A percentile compares a stretch with the other conserved stretches of the same genome.
These are phyloP conservation scores for Hydrozoanthus tunicans DNA, from an alignment of 64 coral and sea anemone species.

Conservation along the genomic window DNA sequence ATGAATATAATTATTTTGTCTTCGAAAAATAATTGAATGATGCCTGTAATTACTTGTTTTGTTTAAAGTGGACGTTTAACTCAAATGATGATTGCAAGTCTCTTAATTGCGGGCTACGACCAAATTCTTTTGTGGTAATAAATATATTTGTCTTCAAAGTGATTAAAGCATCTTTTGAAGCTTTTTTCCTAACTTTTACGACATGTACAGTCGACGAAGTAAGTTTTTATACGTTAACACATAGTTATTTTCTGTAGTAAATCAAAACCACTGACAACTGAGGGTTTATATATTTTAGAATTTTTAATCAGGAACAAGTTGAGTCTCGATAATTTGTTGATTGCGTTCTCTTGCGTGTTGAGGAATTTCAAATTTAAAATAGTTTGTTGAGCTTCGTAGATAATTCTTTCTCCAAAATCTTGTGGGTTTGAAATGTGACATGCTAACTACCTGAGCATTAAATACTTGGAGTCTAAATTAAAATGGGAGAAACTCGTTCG, in stretches of 20 bases:
- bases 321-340: too few relatives aligned
- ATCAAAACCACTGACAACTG: too few relatives aligned
- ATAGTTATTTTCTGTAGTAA: too few relatives aligned
- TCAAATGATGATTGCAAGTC: neutral
- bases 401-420: too few relatives aligned
- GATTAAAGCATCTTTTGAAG: neutral
- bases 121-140: neutral
- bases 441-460: neutral
- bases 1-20: neutral
- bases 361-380: too few relatives aligned
- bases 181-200: neutral
- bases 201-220: neutral
- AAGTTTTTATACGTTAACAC: too few relatives aligned
- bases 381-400: too few relatives aligned
- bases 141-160: neutral
- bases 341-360: too few relatives aligned
- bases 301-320: too few relatives aligned
- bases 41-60: neutral
- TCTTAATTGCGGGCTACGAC: neutral
- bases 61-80: neutral
- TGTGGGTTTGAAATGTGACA: neutral
- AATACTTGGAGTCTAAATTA: neutral
- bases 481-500: neutral
- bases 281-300: too few relatives aligned
- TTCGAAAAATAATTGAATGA: neutral